These are phyloP conservation scores for Lycia hirtaria DNA, from an alignment of 2,888 invertebrate species.

Conservation along the genomic window DNA sequence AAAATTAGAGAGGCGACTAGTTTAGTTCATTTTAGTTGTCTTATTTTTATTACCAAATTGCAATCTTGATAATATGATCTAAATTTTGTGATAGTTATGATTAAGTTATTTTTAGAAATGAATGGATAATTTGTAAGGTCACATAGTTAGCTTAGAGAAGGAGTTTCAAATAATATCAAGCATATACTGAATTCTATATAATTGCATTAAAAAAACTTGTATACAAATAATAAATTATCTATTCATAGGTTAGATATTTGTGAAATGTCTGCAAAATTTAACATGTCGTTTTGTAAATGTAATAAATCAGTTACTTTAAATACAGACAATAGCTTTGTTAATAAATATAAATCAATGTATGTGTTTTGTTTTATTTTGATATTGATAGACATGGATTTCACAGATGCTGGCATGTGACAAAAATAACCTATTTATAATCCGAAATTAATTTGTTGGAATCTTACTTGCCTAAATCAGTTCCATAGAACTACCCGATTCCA, in stretches of 20 bases:
- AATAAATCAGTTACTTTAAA: slow-evolving; percentile 1
- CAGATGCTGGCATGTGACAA: too few relatives aligned
- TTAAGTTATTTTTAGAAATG: slow-evolving; percentile 14
- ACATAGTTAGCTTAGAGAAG: background rate
- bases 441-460: too few relatives aligned
- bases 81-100: slow-evolving; percentile 11
- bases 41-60: slow-evolving; percentile 15
- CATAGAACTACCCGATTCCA: too few relatives aligned
- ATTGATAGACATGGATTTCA: background rate
- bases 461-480: too few relatives aligned
- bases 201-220: slow-evolving; percentile 14
- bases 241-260: slow-evolving; percentile 8
- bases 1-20: slow-evolving; percentile 45
- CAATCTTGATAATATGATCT: too few relatives aligned
- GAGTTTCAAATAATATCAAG: slow-evolving; percentile 1
- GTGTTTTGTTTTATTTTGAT: slow-evolving; percentile 1
- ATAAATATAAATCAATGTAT: background rate
- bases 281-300: background rate
- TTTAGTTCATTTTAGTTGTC: slow-evolving; percentile 32
- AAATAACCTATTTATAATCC: too few relatives aligned
- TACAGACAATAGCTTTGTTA: slow-evolving; percentile 9
- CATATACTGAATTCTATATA: slow-evolving; percentile 19
- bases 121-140: background rate
- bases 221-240: slow-evolving; percentile 4
- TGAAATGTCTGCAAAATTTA: slow-evolving; percentile 4